Evolutionary conservation across 2,888 invertebrate species (phyloP).

Genomic region (Tipula vernalis): DNA sequence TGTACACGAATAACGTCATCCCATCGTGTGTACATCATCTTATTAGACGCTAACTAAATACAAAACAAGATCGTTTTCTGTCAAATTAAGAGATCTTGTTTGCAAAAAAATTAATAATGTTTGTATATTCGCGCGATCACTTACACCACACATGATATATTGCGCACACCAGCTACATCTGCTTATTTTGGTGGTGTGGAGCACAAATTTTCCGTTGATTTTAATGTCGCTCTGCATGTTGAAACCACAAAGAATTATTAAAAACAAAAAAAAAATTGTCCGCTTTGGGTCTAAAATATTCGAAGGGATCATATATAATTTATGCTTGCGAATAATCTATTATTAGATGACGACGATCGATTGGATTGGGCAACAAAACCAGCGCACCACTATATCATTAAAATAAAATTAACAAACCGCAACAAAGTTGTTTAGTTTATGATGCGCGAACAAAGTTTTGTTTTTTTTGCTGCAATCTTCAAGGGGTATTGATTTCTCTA

Average conservation of each 20-base stretch:
- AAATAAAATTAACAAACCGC: not conserved
- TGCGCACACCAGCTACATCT: not conserved
- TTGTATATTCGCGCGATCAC: not conserved
- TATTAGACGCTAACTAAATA: not conserved
- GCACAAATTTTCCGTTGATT: not conserved
- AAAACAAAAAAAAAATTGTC: not conserved
- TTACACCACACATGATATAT: not conserved
- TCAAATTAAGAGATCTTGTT: not conserved
- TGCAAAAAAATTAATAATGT: not conserved
- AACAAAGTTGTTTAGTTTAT: not conserved
- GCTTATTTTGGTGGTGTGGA: not conserved
- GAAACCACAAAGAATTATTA: not conserved
- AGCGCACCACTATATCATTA: not conserved
- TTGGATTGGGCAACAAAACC: not conserved
- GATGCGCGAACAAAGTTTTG: not conserved
- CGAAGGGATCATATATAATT: not conserved
- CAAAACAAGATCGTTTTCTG: not conserved
- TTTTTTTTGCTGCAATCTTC: too few species aligned
- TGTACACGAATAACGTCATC: not conserved
- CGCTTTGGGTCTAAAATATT: not conserved
- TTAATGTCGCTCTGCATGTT: not conserved
- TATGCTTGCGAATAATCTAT: not conserved
- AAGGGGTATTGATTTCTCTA: not conserved
- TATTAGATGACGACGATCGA: not conserved
- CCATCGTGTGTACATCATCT: not conserved